These are phyloP conservation scores for Bolinopsis microptera DNA, from an alignment of 37 sponge, comb jelly and placozoan species.

Conservation along the genomic window DNA sequence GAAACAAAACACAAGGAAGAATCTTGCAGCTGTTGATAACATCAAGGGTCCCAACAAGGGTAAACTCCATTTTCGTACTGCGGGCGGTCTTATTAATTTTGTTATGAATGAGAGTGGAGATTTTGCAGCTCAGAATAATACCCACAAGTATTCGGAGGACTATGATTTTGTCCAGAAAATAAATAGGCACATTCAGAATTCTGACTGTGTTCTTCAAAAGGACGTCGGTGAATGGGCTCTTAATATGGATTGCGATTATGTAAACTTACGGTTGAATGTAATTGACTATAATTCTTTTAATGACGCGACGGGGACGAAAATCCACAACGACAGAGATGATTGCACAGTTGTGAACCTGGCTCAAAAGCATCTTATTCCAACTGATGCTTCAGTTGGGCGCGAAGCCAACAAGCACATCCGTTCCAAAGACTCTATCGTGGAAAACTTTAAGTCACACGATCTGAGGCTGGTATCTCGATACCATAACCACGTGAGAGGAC, in stretches of 20 bases:
- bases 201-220: background rate
- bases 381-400: background rate
- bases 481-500: background rate
- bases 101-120: background rate
- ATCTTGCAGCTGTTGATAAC: background rate
- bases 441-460: background rate
- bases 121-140: background rate
- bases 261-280: background rate
- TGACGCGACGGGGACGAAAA: background rate
- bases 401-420: background rate
- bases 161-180: background rate
- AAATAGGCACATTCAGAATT: background rate
- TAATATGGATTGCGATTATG: background rate
- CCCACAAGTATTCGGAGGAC: background rate
- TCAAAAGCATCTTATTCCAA: background rate
- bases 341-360: background rate
- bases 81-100: background rate
- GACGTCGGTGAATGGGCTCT: background rate
- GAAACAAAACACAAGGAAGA: background rate
- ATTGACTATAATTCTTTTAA: background rate
- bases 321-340: background rate
- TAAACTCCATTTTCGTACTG: background rate
- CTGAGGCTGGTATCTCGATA: background rate
- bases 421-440: background rate
- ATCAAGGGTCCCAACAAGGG: background rate